Evolutionary conservation across 2,888 invertebrate genomes (phyloP).

Genomic region (Mycogona germanica): DNA sequence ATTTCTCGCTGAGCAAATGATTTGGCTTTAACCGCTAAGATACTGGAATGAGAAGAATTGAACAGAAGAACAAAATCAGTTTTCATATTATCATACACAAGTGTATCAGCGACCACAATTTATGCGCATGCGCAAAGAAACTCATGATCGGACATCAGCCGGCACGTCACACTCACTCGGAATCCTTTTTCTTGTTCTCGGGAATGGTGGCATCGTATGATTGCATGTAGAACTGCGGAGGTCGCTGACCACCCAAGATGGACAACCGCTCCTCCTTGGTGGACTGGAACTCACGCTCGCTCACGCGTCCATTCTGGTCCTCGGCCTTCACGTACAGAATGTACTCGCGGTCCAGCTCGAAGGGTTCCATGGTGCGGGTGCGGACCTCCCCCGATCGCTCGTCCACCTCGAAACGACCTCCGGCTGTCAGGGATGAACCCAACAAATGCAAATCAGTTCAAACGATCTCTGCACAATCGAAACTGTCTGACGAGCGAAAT

Average conservation of each 20-base stretch:
- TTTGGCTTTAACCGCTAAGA: conserved; percentile 92
- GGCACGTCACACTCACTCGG: conserved; percentile 85
- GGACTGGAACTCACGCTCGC: conserved; percentile 75
- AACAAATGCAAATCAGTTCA: too few relatives aligned
- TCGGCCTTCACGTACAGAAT: conserved; percentile 92
- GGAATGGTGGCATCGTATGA: conserved; percentile 92
- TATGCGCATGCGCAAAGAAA: too few relatives aligned
- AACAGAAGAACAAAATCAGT: neutral
- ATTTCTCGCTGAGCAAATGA: conserved; percentile 95
- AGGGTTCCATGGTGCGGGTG: conserved; percentile 79
- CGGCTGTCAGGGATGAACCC: conserved; percentile 40
- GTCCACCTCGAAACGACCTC: conserved; percentile 67
- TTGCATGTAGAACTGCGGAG: conserved; percentile 94
- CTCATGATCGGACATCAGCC: too few relatives aligned
- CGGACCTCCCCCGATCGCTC: conserved; percentile 85
- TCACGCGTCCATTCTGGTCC: conserved; percentile 88
- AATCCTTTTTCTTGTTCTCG: conserved; percentile 93
- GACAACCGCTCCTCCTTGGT: conserved; percentile 83
- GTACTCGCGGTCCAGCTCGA: conserved; percentile 92
- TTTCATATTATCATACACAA: neutral
- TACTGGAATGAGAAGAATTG: conserved; percentile 56
- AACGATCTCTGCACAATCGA: too few relatives aligned
- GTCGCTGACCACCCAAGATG: conserved; percentile 92
- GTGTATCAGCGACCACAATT: too few relatives aligned
- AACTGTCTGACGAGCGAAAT: neutral